These are phyloP conservation scores for Neoseiulus cucumeris DNA, from an alignment of 1,140 invertebrate species.

Conservation along the genomic window DNA sequence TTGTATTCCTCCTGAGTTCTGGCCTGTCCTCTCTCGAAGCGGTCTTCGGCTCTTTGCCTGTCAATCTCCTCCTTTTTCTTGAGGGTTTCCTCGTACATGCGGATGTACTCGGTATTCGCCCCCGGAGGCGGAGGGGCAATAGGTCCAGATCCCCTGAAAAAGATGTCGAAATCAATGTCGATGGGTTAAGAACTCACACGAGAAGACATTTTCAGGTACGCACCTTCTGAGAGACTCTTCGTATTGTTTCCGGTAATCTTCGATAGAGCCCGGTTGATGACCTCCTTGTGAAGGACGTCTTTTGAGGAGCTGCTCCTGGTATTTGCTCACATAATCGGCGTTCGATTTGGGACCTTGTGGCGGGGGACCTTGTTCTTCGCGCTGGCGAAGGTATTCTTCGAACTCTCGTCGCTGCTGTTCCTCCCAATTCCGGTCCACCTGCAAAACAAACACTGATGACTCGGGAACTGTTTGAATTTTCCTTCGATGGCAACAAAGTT, in stretches of 20 bases:
- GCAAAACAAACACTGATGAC: background rate
- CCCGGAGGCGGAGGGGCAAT: background rate
- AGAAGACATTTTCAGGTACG: background rate
- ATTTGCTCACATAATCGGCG: conserved; percentile 6
- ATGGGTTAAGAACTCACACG: too few species aligned
- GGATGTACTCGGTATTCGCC: background rate
- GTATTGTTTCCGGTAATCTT: conserved; percentile 5
- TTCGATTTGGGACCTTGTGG: conserved; percentile 7
- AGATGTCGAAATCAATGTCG: too few species aligned
- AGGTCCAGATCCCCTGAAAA: background rate
- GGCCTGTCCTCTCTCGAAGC: background rate
- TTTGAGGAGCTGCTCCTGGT: background rate
- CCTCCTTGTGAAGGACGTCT: conserved; percentile 3
- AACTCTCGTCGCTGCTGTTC: background rate
- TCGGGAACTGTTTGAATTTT: background rate
- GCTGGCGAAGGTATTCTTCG: background rate
- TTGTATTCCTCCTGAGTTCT: conserved; percentile 6
- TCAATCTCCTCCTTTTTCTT: background rate
- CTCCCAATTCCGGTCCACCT: conserved; percentile 5
- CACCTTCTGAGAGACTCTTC: background rate
- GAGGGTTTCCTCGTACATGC: conserved; percentile 6
- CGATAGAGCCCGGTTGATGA: conserved; percentile 1
- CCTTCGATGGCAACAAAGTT: background rate
- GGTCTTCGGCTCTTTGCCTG: background rate
- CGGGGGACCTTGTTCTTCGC: background rate